phyloP scores from a whole-genome alignment of 2,113 vertebrate species.

The Ophthalmolycus amberensis region DNA sequence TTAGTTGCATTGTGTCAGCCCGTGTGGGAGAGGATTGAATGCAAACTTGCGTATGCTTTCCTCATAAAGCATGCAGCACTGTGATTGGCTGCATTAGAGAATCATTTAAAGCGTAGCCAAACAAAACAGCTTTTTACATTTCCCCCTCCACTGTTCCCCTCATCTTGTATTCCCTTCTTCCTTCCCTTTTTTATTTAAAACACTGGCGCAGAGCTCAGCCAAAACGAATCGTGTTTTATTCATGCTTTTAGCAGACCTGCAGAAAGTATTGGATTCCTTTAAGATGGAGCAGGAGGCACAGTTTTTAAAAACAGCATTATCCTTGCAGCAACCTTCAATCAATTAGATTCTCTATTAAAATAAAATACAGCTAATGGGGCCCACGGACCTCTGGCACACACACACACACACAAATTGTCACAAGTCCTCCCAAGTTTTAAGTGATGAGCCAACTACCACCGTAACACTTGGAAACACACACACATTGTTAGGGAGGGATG shows the following conservation, averaged over 20 bases:
- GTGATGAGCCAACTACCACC: slow-evolving; percentile 5
- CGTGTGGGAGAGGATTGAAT: slow-evolving; percentile 8
- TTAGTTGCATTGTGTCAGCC: slow-evolving; percentile 10
- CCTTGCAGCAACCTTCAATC: slow-evolving; percentile 79
- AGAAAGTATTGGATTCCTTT: slow-evolving; percentile 68
- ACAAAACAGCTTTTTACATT: slow-evolving; percentile 22
- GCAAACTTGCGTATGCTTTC: neutral
- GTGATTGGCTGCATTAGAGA: slow-evolving; percentile 26
- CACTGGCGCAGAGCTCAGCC: slow-evolving; percentile 46
- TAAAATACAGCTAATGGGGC: slow-evolving; percentile 60
- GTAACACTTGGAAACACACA: slow-evolving; percentile 21
- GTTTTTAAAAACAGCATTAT: slow-evolving; percentile 69
- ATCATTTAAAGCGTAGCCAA: slow-evolving; percentile 39
- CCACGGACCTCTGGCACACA: slow-evolving; percentile 59
- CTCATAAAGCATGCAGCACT: slow-evolving; percentile 24
- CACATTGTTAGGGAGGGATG: slow-evolving; percentile 32
- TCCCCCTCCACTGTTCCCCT: slow-evolving; percentile 17
- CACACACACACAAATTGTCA: slow-evolving; percentile 29
- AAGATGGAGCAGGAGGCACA: slow-evolving; percentile 52
- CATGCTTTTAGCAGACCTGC: slow-evolving; percentile 62
- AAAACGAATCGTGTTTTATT: slow-evolving; percentile 70
- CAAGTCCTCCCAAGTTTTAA: slow-evolving; percentile 9
- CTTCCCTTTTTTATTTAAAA: slow-evolving; percentile 31
- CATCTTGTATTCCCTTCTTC: slow-evolving; percentile 44
- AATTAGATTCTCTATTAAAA: slow-evolving; percentile 67